Percentiles rank a stretch among this genome's conserved stretches.
Conservation (phyloP, 2,113 vertebrate species). For the Leuciscus idus region DNA sequence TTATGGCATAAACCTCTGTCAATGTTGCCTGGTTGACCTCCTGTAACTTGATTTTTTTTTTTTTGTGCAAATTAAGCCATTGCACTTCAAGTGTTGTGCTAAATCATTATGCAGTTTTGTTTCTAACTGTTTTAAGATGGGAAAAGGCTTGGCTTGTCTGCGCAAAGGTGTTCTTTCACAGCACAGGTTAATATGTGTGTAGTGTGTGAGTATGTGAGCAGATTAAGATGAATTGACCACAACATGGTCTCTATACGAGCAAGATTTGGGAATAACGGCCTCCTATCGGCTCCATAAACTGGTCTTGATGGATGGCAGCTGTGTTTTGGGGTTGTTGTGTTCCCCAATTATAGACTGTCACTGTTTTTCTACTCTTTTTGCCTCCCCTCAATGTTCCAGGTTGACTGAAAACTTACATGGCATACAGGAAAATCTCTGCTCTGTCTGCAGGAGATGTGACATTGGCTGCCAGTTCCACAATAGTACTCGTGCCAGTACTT, state of each 20-base stretch:
- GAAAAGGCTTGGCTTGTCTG: neutral
- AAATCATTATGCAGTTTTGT: constrained; percentile 5
- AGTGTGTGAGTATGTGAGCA: neutral
- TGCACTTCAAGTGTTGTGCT: neutral
- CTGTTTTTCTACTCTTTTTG: neutral
- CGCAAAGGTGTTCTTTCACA: neutral
- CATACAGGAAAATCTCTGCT: neutral
- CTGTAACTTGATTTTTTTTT: neutral
- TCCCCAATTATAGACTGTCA: neutral
- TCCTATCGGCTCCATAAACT: constrained; percentile 16
- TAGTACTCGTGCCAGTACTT: neutral
- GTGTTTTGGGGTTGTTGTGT: neutral
- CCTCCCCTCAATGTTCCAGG: neutral
- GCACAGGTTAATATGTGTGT: neutral
- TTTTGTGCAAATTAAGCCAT: neutral
- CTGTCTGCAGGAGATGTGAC: neutral
- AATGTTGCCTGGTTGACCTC: neutral
- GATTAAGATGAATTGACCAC: constrained; percentile 14
- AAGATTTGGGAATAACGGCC: neutral
- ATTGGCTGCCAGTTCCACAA: neutral
- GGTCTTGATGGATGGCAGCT: constrained; percentile 14
- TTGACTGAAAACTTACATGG: neutral
- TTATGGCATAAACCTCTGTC: constrained; percentile 22
- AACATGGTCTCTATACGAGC: neutral
- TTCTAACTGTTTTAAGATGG: neutral